Base-by-base conservation (phyloP, 2,888 invertebrate genomes). In the Dryadula phaetusa region DNA sequence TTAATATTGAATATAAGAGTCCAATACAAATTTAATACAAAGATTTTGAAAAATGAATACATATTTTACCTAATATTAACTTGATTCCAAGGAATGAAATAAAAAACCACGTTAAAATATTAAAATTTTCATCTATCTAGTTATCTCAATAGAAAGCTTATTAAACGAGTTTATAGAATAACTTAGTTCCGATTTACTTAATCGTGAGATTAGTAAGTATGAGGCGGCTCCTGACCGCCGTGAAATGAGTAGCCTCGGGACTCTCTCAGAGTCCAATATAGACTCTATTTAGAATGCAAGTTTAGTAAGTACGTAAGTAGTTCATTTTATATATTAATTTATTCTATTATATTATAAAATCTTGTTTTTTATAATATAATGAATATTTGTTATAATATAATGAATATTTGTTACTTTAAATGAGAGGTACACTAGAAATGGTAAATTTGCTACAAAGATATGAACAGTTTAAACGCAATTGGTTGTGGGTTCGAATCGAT, bases 241-340 rank as follows among this genome's bases (percentile, higher is more conserved):
- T 64, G 70, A 70, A 70, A 70, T 70, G 54, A 67, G 61, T 66
- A 28, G 70, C 70, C 70, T 58, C 61, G 25, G 64, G 70, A 61
- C 52, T 34, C 66, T 61, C 66, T 53, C 62, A 56, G 66, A 56
- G 46, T 44, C 49, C 63, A 67, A 58, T 67, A 63, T 67, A 63
- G 47, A 63, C 40, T 63, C 56, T 67, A 62, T 52, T 67, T 67
- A 63, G 63, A 40, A 58, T 47, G 56, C 58, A 34, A 28, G 49
- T 52, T 63, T 34, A 34, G 32, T 49, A 34, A 25, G 32, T 42
- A 44, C 5, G 46, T 58, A 49, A 58, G 58, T 42, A 58, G 62
- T 47, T 49, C 6, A 14, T 10, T 60, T 60, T 32, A 28, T 32
- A 28, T 5, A 8, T 16, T 52, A 28, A 49, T 10, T 52, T 28